Conservation (phyloP, 1,140 invertebrate species). For the Phymorhynchus buccinoides region DNA sequence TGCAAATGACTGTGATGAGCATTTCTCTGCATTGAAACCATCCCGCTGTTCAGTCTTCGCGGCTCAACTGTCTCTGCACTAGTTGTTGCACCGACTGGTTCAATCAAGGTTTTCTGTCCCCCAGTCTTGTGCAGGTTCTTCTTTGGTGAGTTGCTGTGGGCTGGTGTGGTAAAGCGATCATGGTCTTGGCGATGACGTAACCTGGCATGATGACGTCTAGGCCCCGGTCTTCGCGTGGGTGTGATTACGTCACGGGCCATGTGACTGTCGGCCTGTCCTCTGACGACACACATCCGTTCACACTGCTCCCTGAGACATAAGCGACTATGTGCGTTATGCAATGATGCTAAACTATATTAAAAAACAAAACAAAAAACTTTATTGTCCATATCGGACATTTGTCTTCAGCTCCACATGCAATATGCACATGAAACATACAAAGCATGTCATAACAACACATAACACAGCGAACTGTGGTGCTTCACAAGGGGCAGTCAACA, state of each 20-base stretch:
- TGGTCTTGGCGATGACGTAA: neutral
- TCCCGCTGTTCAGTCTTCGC: too few relatives aligned
- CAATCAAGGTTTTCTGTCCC: neutral
- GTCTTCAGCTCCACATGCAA: too few relatives aligned
- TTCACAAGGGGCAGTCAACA: too few relatives aligned
- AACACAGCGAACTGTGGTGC: too few relatives aligned
- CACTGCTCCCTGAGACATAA: conserved; percentile 43
- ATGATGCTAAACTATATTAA: too few relatives aligned
- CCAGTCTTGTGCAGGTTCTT: neutral
- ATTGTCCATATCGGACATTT: too few relatives aligned
- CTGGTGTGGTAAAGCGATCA: neutral
- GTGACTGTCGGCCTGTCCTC: neutral
- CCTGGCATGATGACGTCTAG: neutral
- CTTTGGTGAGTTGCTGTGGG: neutral
- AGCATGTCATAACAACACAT: too few relatives aligned
- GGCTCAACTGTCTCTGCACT: too few relatives aligned
- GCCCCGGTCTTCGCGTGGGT: neutral
- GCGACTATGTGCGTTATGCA: too few relatives aligned
- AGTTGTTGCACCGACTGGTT: too few relatives aligned
- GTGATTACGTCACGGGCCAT: neutral
- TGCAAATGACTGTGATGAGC: neutral
- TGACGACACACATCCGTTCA: conserved; percentile 18
- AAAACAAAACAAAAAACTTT: too few relatives aligned
- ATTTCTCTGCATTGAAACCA: neutral
- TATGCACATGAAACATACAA: too few relatives aligned